Base-by-base conservation (phyloP, 1,140 invertebrate species). In the Drosophila quadrilineata region DNA sequence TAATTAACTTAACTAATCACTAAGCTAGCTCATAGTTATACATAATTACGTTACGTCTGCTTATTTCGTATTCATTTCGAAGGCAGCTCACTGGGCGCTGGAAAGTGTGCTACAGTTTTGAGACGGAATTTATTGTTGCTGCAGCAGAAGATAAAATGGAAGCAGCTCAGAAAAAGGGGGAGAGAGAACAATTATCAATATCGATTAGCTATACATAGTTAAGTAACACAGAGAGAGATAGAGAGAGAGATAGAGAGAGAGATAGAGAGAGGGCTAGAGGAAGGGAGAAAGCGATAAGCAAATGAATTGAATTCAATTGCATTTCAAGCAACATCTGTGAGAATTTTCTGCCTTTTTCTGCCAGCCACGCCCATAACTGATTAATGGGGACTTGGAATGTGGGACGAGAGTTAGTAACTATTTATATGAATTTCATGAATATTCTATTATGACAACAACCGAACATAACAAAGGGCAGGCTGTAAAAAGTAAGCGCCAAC, bases 361-460 rank as follows among this genome's bases (percentile, higher is more conserved):
- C n/a, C n/a, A n/a, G 38, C 53, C 2, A 17, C 6, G 46, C 46
- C 12, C 40, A 43, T 43, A 43, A 43, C 26, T 26, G 40, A 43
- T 43, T 43, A n/a, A n/a, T 43, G 40, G 24, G 10, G 6, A 43
- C 14, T 14, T 10, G 40, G 6, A 43, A 41, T 40, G 26, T 38
- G 46, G 31, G 12, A 24, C 10, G 19, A 52, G n/a, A 21, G 38
- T 26, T 19, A 45, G 31, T 40, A 41, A 57, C 54, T 41, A 58
- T 43, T 43, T 68, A 59, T 59, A 59, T 58, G 28, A 28, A 41
- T 64, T n/a, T 71, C 76, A 80, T 80, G 75, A 75, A 80, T 80
- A 80, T 80, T 80, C 75, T 29, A 80, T 80, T 71, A 40, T 38
- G n/a, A n/a, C n/a, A n/a, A n/a, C n/a, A n/a, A n/a, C n/a, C n/a